Base-by-base conservation (phyloP, 2,888 invertebrate species). In the Stenodera caucasica region DNA sequence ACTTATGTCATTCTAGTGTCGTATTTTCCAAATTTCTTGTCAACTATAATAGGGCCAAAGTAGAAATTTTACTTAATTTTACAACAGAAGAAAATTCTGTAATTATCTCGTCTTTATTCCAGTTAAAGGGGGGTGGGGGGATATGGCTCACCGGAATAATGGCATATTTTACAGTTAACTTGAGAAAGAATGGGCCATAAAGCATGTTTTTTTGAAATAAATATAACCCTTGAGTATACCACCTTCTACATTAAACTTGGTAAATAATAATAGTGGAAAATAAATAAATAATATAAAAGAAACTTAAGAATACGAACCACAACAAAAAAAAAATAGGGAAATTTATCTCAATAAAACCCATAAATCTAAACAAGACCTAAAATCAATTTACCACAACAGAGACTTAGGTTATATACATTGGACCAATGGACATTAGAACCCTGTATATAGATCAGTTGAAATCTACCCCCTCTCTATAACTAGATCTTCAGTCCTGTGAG, bases 301-400 rank as follows among this genome's bases (percentile, higher is more conserved):
- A 40, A 58, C 14, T 58, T 57, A 54, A 60, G 40, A 57, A 57
- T n/a, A 45, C 7, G 21, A 30, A 53, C 29, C 1, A 55, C 26
- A 37, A 14, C 6, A 14, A 35, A 35, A 4, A 33, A 33, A 33
- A 33, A 33, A 61, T 56, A 60, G 53, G 64, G 70, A 69, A 75
- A 77, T 77, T 76, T 77, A 76, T 78, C 78, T 78, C 77, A 78
- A 78, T 78, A 77, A 75, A 72, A 68, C 71, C 72, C 57, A 77
- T 77, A 77, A 78, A 77, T 76, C 77, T 75, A 67, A 69, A 70
- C 73, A 69, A 72, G 73, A 69, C 45, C 71, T n/a, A 74, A 75
- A 77, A 77, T 78, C 77, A 78, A 78, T 78, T 78, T 72, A 67
- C 45, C 45, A 40, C 40, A 18, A 40, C 37, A 40, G 8, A 62